Base-by-base conservation (phyloP, 2,888 invertebrate species). In the Cantharis rufa region DNA sequence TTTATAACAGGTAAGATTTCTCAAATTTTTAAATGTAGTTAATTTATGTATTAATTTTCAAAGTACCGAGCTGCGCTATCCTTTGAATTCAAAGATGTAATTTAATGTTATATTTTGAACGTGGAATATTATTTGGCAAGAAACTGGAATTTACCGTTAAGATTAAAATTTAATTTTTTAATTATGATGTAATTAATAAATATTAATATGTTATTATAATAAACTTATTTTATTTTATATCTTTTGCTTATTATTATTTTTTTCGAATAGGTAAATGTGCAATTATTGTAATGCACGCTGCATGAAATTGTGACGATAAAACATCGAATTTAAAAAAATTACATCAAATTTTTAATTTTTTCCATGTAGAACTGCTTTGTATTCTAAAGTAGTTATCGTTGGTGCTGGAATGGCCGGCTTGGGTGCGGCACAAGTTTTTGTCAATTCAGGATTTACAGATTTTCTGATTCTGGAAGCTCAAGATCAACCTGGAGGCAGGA, bases 341-440 rank as follows among this genome's bases (percentile, higher is more conserved):
- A 48, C 9, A 70, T 9, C 70, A 32, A n/a, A 2, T 74, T 15
- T 69, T 28, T 75, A 71, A 32, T 24, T 48, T n/a, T 76, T 64
- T 16, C 71, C 63, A 48, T 62, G 21, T 11, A 18, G 15, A 13
- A 27, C 27, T 24, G 16, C 61, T 7, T 11, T 62, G 11, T n/a
- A 62, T 11, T 62, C 61, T 70, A 75, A 79, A 72, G 86, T 92
- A 24, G 88, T 90, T 2, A 90, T 92, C 77, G 83, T 92, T 66
- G 92, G 92, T 10, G 92, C 91, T 69, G 92, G 92, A 16, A 89
- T 92, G 80, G 90, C 91, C 15, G 92, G 92, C 48, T 85, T 92
- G 74, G 90, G 90, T 66, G 92, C 91, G 24, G 92, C 91, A 0
- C 86, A 86, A 76, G 88, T 88, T 10, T 85, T 92, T 1, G 81